Evolutionary conservation across 2,888 invertebrate genomes (phyloP).

Genomic region (Acanthacorydalis orientalis): DNA sequence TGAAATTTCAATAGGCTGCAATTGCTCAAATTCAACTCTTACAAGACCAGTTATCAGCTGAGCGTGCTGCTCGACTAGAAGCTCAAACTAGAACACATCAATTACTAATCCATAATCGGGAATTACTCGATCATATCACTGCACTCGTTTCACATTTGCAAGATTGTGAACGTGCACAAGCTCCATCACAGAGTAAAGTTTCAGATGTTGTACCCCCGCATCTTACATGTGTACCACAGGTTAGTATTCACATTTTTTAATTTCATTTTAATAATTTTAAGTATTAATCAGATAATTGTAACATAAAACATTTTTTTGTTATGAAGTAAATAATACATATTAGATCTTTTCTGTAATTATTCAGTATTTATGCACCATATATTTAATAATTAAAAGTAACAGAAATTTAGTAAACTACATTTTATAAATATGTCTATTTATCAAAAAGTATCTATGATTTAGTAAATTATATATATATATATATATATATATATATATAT

Average conservation of each 20-base stretch:
- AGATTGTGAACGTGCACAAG: slow-evolving; percentile 54
- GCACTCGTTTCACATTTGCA: slow-evolving; percentile 77
- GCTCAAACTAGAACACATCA: slow-evolving; percentile 78
- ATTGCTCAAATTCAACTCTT: slow-evolving; percentile 5
- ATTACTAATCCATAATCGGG: slow-evolving; percentile 84
- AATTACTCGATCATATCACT: slow-evolving; percentile 86
- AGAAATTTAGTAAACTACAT: no score
- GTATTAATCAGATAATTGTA: no score
- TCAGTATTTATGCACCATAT: no score
- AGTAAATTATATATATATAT: no score
- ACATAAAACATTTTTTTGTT: no score
- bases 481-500: no score
- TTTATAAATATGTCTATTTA: no score
- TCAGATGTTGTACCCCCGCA: slow-evolving; percentile 27
- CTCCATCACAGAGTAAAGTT: slow-evolving; percentile 20
- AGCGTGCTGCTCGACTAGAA: slow-evolving; percentile 21
- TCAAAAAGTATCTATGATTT: no score
- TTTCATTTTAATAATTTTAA: no score
- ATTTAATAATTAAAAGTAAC: no score
- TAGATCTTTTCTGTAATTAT: no score
- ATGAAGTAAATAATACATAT: no score
- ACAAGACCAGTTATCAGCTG: slow-evolving; percentile 5
- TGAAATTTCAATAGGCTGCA: slow-evolving; percentile 21
- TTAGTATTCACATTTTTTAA: slow-evolving; percentile 16
- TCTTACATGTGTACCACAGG: slow-evolving; percentile 54